These are phyloP conservation scores for Fragum fragum DNA, from an alignment of 2,888 invertebrate species.

Conservation along the genomic window DNA sequence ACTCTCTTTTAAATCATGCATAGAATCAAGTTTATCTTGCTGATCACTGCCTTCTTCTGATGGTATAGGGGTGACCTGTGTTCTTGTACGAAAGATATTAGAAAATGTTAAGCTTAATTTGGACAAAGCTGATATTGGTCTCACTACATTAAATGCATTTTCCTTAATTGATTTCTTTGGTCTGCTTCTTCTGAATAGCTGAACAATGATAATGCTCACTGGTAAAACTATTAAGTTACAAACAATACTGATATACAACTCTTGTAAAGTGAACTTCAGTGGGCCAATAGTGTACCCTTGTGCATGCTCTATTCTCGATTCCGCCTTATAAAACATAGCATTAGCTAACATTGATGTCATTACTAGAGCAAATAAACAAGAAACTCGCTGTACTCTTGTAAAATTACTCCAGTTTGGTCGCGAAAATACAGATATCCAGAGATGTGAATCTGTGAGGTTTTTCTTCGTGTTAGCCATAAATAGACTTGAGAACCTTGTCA, in stretches of 20 bases:
- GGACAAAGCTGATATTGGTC: slow-evolving; percentile 41
- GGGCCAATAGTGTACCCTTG: slow-evolving; percentile 66
- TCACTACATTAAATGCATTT: slow-evolving; percentile 57
- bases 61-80: slow-evolving; percentile 41
- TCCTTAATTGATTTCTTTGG: slow-evolving; percentile 62
- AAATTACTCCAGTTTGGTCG: slow-evolving; percentile 72
- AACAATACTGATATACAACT: slow-evolving; percentile 70
- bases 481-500: slow-evolving; percentile 68
- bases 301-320: slow-evolving; percentile 62
- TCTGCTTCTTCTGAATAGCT: slow-evolving; percentile 70
- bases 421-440: slow-evolving; percentile 73
- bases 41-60: slow-evolving; percentile 1
- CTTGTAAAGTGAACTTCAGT: slow-evolving; percentile 64
- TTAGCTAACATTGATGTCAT: slow-evolving; percentile 73
- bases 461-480: slow-evolving; percentile 70
- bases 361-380: slow-evolving; percentile 67
- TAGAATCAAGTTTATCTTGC: neutral
- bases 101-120: slow-evolving; percentile 40
- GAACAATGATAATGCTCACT: slow-evolving; percentile 57
- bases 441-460: slow-evolving; percentile 68
- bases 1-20: neutral
- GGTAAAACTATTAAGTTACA: slow-evolving; percentile 69
- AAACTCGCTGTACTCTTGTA: slow-evolving; percentile 67
- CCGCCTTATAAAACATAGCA: slow-evolving; percentile 68
- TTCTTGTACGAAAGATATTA: slow-evolving; percentile 38